These are phyloP conservation scores for Pseudomyrmex sp. DNA, from an alignment of 1,140 invertebrate species.

Conservation along the genomic window DNA sequence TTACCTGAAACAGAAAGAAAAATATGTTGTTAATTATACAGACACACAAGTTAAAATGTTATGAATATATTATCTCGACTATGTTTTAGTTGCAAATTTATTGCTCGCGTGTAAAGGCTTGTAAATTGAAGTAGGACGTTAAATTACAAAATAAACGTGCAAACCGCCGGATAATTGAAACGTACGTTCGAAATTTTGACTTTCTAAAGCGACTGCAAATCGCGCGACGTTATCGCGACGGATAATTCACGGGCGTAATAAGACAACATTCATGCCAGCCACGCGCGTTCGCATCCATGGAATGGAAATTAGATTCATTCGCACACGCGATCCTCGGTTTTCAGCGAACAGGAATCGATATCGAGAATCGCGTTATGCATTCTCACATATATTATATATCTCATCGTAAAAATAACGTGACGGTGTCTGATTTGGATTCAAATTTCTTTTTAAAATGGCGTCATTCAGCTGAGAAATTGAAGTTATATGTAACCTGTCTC, in stretches of 20 bases:
- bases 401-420: not conserved
- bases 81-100: not conserved
- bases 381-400: not conserved
- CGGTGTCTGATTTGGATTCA: not conserved
- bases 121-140: not conserved
- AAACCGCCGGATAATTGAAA: slow-evolving; percentile 46
- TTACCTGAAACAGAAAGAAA: slow-evolving; percentile 73
- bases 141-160: slow-evolving; percentile 16
- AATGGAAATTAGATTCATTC: slow-evolving; percentile 70
- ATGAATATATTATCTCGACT: not conserved
- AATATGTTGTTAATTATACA: slow-evolving; percentile 24
- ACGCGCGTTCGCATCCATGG: slow-evolving; percentile 19
- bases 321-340: slow-evolving; percentile 57
- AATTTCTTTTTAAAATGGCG: not conserved
- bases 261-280: slow-evolving; percentile 61
- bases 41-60: too few relatives aligned
- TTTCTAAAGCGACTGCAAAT: slow-evolving; percentile 55
- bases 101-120: not conserved
- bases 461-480: too few relatives aligned
- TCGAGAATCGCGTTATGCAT: slow-evolving; percentile 47
- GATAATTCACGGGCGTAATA: slow-evolving; percentile 69
- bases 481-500: too few relatives aligned
- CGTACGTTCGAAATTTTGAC: slow-evolving; percentile 1
- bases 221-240: slow-evolving; percentile 60
- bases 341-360: slow-evolving; percentile 62